Evolutionary conservation across 1,140 invertebrate species (phyloP), one percentile per base, ranked within the genome.

Genomic region (Monochamus saltuarius): DNA sequence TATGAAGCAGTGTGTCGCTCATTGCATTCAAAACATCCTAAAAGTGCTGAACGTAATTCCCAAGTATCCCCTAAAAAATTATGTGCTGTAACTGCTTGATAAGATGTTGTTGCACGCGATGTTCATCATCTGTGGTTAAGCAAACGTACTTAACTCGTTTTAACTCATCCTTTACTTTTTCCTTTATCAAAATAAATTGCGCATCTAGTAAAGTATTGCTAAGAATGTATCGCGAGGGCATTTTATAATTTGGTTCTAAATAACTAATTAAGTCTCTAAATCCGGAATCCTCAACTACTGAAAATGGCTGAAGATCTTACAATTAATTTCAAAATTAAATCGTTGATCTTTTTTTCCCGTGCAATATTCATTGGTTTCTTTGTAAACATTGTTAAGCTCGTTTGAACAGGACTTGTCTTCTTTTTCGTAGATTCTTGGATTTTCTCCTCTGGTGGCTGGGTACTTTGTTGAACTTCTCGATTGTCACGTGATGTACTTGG

Each of bases 231-330:
- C n/a, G n/a, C n/a, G n/a, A n/a, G n/a, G n/a, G n/a, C n/a, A n/a
- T n/a, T 66, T 67, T 68, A 38, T 66, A 70, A 6, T 56, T 50
- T 60, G 67, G 62, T 35, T 60, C 60, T 65, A 69, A 65, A 38
- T 62, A 61, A 65, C 52, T 61, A 47, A 56, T 51, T n/a, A 71
- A 56, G 9, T 67, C 56, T 71, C 67, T n/a, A n/a, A n/a, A n/a
- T n/a, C n/a, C n/a, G n/a, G n/a, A n/a, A n/a, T n/a, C n/a, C n/a
- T n/a, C n/a, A 64, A 67, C 53, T 19, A 61, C 29, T 10, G 66
- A 65, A 67, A 71, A 67, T 49, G 65, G 69, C 47, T 69, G 62
- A 55, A 71, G 34, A 52, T 68, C 68, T 70, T 70, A 65, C 45
- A 55, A 61, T 63, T 59, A 67, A 65, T 17, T 69, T 69, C 52